These are phyloP conservation scores for Homalodisca vitripennis DNA, from an alignment of 1,140 invertebrate genomes.

Conservation along the genomic window DNA sequence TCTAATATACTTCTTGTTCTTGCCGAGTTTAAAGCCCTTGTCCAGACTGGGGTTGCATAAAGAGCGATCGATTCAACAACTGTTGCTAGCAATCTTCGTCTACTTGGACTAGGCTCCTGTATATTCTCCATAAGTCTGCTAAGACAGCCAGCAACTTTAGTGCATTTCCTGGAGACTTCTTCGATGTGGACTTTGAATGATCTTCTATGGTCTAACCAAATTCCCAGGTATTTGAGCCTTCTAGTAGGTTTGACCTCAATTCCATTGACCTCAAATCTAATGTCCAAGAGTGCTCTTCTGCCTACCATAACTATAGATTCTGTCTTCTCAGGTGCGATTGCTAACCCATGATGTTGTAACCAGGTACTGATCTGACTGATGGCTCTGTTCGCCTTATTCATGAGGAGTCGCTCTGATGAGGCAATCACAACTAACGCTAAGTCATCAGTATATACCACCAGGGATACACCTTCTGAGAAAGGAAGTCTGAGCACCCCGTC, in stretches of 20 bases:
- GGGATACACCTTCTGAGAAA: not conserved
- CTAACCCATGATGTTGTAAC: not conserved
- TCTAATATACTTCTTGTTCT: not conserved
- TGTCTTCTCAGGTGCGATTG: not conserved
- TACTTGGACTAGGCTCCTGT: not conserved
- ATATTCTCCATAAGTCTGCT: not conserved
- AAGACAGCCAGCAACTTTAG: not conserved
- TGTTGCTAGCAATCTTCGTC: not conserved
- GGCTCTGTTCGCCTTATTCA: not conserved
- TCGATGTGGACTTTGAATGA: not conserved
- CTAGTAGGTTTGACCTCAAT: not conserved
- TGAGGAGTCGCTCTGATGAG: not conserved
- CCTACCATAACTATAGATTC: not conserved
- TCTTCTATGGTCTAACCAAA: not conserved
- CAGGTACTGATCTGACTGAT: not conserved
- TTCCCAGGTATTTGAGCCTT: too few species aligned
- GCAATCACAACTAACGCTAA: not conserved
- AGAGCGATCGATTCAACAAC: not conserved
- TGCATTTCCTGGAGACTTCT: not conserved
- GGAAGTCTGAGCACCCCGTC: not conserved
- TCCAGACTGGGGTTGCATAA: not conserved
- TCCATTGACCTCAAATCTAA: not conserved
- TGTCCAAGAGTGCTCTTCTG: not conserved
- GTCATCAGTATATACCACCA: not conserved
- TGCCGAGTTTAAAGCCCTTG: not conserved